Evolutionary conservation across 2,797 vertebrate species (phyloP), one percentile per base, ranked within the genome.

Genomic region (Aeoliscus strigatus): DNA sequence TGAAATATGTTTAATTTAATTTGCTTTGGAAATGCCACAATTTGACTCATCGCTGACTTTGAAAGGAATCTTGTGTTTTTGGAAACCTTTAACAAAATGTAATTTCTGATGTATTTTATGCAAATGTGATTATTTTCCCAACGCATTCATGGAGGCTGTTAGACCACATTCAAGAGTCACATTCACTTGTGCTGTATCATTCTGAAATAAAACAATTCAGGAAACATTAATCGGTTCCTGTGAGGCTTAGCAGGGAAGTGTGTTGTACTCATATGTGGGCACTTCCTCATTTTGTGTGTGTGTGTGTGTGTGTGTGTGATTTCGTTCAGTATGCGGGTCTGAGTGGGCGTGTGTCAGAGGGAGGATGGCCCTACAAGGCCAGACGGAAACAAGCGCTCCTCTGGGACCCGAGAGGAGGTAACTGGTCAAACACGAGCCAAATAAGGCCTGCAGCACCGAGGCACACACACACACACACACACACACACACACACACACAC

Each of bases 321-420:
- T 37, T 7, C 13, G 30, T 60, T 42, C 46, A 53, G 33, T 42
- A 56, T 39, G 35, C 4, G 62, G 62, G 30, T 43, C 17, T 42
- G 23, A 13, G 66, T 41, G 58, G 64, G 71, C 47, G 64, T 72
- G 66, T 48, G 27, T 32, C 32, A 42, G 52, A 68, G 59, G 73
- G 64, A 80, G 74, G 68, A 86, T 83, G 66, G 77, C 93, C 92
- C 83, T 92, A 93, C 80, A 94, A 86, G 90, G 92, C 51, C 47
- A 87, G 73, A 85, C 80, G 83, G 85, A 91, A 89, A 74, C 80
- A 52, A 73, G 60, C 59, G 79, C 82, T 84, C 77, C 75, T 64
- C 75, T 71, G 63, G 67, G 75, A 77, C 73, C 77, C 53, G 43
- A 76, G 86, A 87, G 82, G 86, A 86, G 82, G 80, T 78, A 83